A percentile compares a stretch with the other conserved stretches of the same genome.
Evolutionary conservation across 1,140 invertebrate species (phyloP).

Genomic region (Pararge aegeria): DNA sequence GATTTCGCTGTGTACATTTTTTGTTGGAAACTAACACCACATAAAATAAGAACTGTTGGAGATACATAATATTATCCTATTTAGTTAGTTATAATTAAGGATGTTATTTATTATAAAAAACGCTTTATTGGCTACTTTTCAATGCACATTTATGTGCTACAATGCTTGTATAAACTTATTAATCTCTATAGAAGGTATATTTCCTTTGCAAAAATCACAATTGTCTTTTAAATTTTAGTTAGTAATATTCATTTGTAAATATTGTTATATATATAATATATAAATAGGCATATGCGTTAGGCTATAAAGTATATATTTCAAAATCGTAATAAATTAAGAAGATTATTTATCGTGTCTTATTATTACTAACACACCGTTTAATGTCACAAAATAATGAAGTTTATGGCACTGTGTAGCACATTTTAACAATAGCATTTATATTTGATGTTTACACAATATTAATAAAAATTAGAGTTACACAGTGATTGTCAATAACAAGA

Average conservation of each 20-base stretch:
- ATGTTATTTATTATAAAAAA: conserved; percentile 5
- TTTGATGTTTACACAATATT: neutral
- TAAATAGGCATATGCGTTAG: neutral
- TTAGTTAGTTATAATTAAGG: conserved; percentile 1
- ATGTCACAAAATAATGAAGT: conserved; percentile 3
- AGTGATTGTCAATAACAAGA: no score
- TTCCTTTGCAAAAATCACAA: neutral
- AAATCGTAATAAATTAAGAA: conserved; percentile 22
- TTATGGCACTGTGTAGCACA: neutral
- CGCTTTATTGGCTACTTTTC: neutral
- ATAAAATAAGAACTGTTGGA: neutral
- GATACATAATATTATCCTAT: neutral
- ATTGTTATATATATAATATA: conserved; percentile 5
- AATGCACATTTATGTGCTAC: neutral
- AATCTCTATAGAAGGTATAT: neutral
- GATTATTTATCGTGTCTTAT: conserved; percentile 17
- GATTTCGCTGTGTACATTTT: neutral
- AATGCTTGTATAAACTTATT: neutral
- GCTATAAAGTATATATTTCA: neutral
- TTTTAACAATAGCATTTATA: neutral
- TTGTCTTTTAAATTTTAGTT: neutral
- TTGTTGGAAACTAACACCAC: neutral
- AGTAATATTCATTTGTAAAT: conserved; percentile 1
- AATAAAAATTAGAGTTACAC: neutral
- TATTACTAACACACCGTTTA: conserved; percentile 22